Base-by-base conservation (phyloP, 1,140 invertebrate genomes). In the Drosophila setifemur region DNA sequence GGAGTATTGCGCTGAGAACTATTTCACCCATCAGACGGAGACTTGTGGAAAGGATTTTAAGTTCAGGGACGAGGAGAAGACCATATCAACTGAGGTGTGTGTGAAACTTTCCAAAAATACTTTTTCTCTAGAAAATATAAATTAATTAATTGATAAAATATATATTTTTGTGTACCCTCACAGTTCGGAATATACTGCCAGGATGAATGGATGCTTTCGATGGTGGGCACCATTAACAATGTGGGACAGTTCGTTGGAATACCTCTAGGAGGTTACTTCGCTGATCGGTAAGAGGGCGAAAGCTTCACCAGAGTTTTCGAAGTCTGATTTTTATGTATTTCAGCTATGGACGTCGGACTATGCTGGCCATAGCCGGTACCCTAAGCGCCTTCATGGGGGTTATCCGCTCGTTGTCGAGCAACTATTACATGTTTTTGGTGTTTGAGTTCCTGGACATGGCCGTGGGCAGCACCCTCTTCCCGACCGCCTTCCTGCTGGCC, bases 211-310 rank as follows among this genome's bases (percentile, higher is more conserved):
- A 95, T 93, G 89, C 89, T 95, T 7, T 93, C 94, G 0, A 76
- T 95, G 68, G 93, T 95, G 31, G 95, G 95, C 28, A 95, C 94
- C 2, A 91, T 95, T 1, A 95, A 95, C 89, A 95, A 94, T 79
- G 88, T 94, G 8, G 95, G 94, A 2, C 94, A 94, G 89, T 93
- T 95, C 63, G 90, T 95, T 2, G 94, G 94, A 2, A 90, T 95
- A 55, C 93, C 94, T 6, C 90, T 95, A 21, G 91, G 93, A 16
- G 94, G 94, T 45, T 92, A 93, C 50, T 90, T 95, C n/a, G 95
- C 94, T 0, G 94, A 95, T 89, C 92, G 91, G 93, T 94, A 73
- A 68, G 68, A 53, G 2, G 4, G 2, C 4, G n/a, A 2, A 0
- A 1, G 4, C 4, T 8, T 8, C 4, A 1, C 11, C 14, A 26